These are phyloP conservation scores for Drosophila anomalipes DNA, from an alignment of 2,888 invertebrate species.

Conservation along the genomic window DNA sequence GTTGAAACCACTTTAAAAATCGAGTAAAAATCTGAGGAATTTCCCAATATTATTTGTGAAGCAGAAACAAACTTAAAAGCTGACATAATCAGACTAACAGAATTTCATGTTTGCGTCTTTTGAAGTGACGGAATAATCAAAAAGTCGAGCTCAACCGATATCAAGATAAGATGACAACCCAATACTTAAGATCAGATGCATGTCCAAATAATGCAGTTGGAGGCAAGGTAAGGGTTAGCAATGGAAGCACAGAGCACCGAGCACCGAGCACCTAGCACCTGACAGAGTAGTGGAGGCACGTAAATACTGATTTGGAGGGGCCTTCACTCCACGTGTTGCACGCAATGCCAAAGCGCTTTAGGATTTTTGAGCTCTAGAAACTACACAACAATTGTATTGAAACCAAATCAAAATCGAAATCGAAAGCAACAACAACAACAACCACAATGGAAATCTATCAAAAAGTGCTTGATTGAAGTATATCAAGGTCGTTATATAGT, in stretches of 20 bases:
- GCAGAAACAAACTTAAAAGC: constrained; percentile 5
- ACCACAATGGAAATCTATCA: constrained; percentile 72
- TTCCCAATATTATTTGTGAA: not conserved
- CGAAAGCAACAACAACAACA: constrained; percentile 40
- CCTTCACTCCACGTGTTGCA: constrained; percentile 54
- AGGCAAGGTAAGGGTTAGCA: not conserved
- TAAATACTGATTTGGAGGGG: constrained; percentile 11
- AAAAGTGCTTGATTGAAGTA: constrained; percentile 76
- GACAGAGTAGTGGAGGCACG: constrained; percentile 2
- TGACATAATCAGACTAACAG: constrained; percentile 2
- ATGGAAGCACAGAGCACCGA: constrained; percentile 1
- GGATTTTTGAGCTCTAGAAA: constrained; percentile 30
- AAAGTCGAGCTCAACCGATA: not conserved
- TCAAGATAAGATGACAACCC: constrained; percentile 32
- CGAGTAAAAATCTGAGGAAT: too few species aligned
- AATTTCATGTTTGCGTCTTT: constrained; percentile 4
- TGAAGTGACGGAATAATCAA: constrained; percentile 27
- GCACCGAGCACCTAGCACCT: constrained; percentile 14
- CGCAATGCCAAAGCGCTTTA: constrained; percentile 68
- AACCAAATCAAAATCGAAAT: constrained; percentile 59
- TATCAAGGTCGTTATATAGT: constrained; percentile 71
- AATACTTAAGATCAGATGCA: constrained; percentile 17
- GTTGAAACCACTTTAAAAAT: not conserved
- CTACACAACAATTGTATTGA: constrained; percentile 44
- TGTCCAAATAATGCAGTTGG: constrained; percentile 25